Base-by-base conservation (phyloP, 1,140 invertebrate genomes). In the Bombus balteatus region DNA sequence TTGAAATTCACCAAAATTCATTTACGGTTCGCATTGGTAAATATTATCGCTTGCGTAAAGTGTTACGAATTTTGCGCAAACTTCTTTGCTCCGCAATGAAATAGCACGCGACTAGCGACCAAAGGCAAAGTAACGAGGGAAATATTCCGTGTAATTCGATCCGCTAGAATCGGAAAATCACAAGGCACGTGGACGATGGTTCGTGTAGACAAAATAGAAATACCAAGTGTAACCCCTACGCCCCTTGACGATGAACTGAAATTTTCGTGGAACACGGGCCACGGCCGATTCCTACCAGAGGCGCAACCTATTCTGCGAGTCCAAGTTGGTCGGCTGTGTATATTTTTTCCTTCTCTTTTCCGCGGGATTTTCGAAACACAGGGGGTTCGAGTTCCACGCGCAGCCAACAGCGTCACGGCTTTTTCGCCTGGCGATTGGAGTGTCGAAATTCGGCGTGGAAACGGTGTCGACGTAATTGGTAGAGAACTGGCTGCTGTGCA, bases 401-500 rank as follows among this genome's bases (percentile, higher is more conserved):
- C 10, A 37, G 4, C 39, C 13, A 59, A 43, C 43, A 18, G 18
- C 47, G 22, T 18, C 25, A 13, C n/a, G 4, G 13, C 3, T 68
- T 81, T 74, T n/a, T 13, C 70, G 41, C n/a, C 43, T 6, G 34
- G 15, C 53, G 39, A 84, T 62, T 34, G 39, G 53, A 72, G 34
- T n/a, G 68, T 25, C 71, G 78, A 53, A 81, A 41, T 85, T 57
- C 83, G 15, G 37, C 78, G 70, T 59, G 53, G 39, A 74, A 85
- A 80, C 57, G 83, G 41, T 73, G 83, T 81, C 71, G 59, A 22
- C 71, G 83, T 85, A 85, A 85, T 85, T 85, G 83, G 70, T 71
- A 74, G 57, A 71, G 70, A 81, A 15, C 68, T 18, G 15, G 43
- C 25, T n/a, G 77, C 39, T 28, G 68, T 37, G 34, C 57, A 1